Evolutionary conservation across 2,888 invertebrate species (phyloP), one percentile per base, ranked within the genome.

Genomic region (Ochropacha duplaris): DNA sequence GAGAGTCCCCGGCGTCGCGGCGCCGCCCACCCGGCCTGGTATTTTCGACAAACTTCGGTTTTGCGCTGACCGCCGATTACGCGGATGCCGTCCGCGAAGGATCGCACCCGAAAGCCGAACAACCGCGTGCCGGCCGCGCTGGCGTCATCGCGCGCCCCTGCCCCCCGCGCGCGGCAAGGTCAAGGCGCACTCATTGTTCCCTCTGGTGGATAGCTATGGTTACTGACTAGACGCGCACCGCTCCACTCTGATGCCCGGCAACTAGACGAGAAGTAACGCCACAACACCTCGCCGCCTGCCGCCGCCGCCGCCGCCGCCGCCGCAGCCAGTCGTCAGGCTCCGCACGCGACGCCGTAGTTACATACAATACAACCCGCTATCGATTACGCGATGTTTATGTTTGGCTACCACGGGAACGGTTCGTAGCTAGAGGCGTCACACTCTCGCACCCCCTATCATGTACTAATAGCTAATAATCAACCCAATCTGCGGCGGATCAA

Each of bases 61-160:
- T 84, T 81, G 78, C 87, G 81, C 85, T 89, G 87, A 88, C 88
- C 90, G 79, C 90, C 87, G 88, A 88, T 89, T 88, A 92, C 90
- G 90, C 92, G 92, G 89, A 92, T 91, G 85, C 84, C 87, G 87
- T 86, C 86, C 87, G 81, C 89, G 87, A 87, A 90, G 92, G 91
- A 91, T 92, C 90, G 90, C 90, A 89, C 90, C 92, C 92, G 92
- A 92, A 92, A 92, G 92, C 91, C 90, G 82, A 87, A 82, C 44
- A 6, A 14, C 79, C 81, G 87, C 86, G 84, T 81, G 78, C 82
- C 86, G 90, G 81, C 86, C 90, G 88, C 87, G 89, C 83, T 89
- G 90, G 85, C 92, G 91, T 91, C 92, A 92, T 87, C 90, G 83
- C 79, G 73, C 84, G 78, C 83, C 85, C 78, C 86, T 83, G 82